Evolutionary conservation across 2,888 invertebrate genomes (phyloP).

Genomic region (Selenia dentaria): DNA sequence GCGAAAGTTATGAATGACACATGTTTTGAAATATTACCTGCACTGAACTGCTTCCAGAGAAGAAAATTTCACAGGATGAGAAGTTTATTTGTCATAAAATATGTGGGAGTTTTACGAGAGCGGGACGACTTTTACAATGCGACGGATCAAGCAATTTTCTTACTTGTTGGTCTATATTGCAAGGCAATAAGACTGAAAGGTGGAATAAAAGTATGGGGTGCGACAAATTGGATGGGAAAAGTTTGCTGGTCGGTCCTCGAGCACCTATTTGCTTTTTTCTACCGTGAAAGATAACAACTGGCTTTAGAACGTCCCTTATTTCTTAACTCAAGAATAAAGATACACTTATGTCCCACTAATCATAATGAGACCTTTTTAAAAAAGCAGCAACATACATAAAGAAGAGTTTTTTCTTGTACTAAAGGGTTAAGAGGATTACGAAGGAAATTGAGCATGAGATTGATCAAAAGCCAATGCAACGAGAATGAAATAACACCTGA

Average conservation of each 20-base stretch:
- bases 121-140: constrained; percentile 75
- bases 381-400: too few species aligned
- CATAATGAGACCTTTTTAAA: too few species aligned
- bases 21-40: constrained; percentile 85
- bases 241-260: constrained; percentile 60
- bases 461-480: constrained; percentile 22
- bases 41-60: constrained; percentile 75
- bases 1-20: constrained; percentile 84
- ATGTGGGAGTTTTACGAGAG: constrained; percentile 81
- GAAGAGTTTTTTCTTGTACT: too few species aligned
- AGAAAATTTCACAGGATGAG: constrained; percentile 79
- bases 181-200: constrained; percentile 70
- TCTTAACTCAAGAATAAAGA: too few species aligned
- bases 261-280: constrained; percentile 41
- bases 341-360: too few species aligned
- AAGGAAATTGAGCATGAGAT: constrained; percentile 28
- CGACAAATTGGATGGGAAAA: constrained; percentile 78
- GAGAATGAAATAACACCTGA: constrained; percentile 29
- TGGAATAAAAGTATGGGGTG: constrained; percentile 74
- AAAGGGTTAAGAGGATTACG: neutral
- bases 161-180: constrained; percentile 65
- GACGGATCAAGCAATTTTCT: constrained; percentile 75
- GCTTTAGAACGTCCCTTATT: neutral
- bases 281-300: neutral
- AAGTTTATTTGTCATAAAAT: constrained; percentile 84